phyloP scores from a whole-genome alignment of 2,113 vertebrate species.

The Halcyon senegalensis region DNA sequence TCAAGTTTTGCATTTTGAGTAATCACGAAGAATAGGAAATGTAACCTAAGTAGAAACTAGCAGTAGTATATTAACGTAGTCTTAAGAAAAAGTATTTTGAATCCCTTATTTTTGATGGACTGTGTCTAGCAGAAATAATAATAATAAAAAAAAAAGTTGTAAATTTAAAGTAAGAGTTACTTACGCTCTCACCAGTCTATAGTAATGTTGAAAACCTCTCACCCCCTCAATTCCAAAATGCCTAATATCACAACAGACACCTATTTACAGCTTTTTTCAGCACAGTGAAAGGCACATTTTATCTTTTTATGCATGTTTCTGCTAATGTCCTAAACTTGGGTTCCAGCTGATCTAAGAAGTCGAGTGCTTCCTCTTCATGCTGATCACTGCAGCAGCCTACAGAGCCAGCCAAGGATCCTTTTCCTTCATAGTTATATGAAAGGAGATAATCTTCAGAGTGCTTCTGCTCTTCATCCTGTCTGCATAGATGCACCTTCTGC shows the following conservation, averaged over 20 bases:
- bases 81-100: constrained; percentile 3
- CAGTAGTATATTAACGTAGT: background rate
- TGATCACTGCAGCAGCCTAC: constrained; percentile 90
- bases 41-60: background rate
- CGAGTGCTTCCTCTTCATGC: constrained; percentile 80
- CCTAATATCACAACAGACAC: background rate
- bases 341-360: constrained; percentile 89
- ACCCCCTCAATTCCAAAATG: constrained; percentile 7
- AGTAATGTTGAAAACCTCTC: background rate
- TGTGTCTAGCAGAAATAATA: background rate
- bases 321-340: constrained; percentile 91
- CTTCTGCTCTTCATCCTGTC: constrained; percentile 81
- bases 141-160: background rate
- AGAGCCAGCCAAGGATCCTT: constrained; percentile 85
- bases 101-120: constrained; percentile 10
- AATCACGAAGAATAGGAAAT: background rate
- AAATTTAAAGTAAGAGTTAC: constrained; percentile 6
- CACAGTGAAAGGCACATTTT: constrained; percentile 25
- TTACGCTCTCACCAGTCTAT: background rate
- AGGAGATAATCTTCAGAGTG: constrained; percentile 84
- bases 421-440: constrained; percentile 87
- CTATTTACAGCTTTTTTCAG: constrained; percentile 44
- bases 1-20: background rate
- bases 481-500: constrained; percentile 82
- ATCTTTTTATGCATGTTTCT: constrained; percentile 80